These are phyloP conservation scores for Lacerta agilis DNA, from an alignment of 2,797 vertebrate genomes.

Conservation along the genomic window DNA sequence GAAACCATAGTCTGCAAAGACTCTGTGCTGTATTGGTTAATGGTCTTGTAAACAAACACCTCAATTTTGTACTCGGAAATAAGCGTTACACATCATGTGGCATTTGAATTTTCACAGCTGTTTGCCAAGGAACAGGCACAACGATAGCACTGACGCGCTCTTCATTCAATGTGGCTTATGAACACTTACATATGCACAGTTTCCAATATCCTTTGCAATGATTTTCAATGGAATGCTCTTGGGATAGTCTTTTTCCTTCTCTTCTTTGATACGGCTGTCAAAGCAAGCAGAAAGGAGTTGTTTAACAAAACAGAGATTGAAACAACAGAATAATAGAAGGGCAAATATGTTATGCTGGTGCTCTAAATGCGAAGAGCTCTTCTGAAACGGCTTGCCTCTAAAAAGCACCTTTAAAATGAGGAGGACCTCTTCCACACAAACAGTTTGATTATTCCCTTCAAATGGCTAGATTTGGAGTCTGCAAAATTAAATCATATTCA, in stretches of 20 bases:
- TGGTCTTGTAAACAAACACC: neutral
- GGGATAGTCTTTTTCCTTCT: conserved; percentile 92
- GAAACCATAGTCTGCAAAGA: neutral
- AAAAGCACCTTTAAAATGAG: neutral
- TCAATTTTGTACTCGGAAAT: neutral
- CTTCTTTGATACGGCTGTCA: conserved; percentile 87
- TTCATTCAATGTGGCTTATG: conserved; percentile 33
- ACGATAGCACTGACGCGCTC: neutral
- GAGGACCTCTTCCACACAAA: neutral
- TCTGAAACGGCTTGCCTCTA: neutral
- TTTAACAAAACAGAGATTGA: neutral
- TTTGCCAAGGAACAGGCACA: neutral
- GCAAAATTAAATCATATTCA: conserved; percentile 23
- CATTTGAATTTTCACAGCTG: neutral
- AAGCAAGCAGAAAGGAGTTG: conserved; percentile 69
- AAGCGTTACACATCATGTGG: neutral
- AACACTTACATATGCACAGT: conserved; percentile 90
- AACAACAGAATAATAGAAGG: neutral
- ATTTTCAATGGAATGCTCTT: conserved; percentile 95
- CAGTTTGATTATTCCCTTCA: neutral
- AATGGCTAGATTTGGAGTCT: neutral
- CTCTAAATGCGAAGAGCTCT: neutral
- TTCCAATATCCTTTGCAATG: conserved; percentile 92
- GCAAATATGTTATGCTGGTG: neutral
- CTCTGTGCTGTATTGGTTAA: neutral